phyloP scores from a whole-genome alignment of 2,797 vertebrate species.

The Enteromius paludinosus region DNA sequence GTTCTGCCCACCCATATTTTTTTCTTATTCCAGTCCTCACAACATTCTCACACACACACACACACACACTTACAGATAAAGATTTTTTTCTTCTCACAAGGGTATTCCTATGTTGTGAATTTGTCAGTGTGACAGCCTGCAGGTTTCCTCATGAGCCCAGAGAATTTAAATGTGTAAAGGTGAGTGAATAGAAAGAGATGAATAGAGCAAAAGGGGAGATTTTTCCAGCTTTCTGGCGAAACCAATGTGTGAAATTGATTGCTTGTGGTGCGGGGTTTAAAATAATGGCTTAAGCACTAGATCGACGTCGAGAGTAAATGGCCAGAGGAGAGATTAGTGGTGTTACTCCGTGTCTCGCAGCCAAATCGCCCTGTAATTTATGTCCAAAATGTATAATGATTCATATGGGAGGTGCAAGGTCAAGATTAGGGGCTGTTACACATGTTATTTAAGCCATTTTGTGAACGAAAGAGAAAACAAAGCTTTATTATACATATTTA shows the following conservation, averaged over 20 bases:
- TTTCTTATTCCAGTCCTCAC: background rate
- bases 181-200: constrained; percentile 26
- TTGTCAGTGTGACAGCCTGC: constrained; percentile 11
- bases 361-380: constrained; percentile 60
- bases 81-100: background rate
- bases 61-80: background rate
- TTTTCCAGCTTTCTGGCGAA: constrained; percentile 53
- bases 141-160: constrained; percentile 22
- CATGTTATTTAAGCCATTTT: constrained; percentile 13
- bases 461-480: background rate
- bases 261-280: constrained; percentile 62
- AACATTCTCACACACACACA: background rate
- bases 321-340: constrained; percentile 69
- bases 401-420: constrained; percentile 5
- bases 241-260: constrained; percentile 63
- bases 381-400: constrained; percentile 23
- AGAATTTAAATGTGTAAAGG: background rate
- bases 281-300: constrained; percentile 59
- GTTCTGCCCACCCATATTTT: constrained; percentile 12
- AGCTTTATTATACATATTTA: background rate
- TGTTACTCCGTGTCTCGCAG: constrained; percentile 64
- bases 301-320: constrained; percentile 60
- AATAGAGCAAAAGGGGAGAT: constrained; percentile 54
- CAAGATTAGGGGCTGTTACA: background rate
- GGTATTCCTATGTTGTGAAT: constrained; percentile 3